Evolutionary conservation across 2,888 invertebrate genomes (phyloP).

Genomic region (Tolmerus cingulatus): DNA sequence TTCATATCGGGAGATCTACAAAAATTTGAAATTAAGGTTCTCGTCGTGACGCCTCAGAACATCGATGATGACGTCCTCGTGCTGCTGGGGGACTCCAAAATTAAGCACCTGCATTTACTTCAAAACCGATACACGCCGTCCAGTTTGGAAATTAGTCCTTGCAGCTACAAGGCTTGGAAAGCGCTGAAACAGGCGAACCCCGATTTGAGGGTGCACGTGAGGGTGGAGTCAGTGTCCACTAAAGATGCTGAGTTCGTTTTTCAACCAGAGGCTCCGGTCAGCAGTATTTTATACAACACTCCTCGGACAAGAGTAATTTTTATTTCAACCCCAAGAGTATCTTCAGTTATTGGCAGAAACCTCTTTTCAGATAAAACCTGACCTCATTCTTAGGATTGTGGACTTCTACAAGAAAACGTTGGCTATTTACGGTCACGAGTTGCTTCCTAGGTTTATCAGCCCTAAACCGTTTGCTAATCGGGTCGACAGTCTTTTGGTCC

Average conservation of each 20-base stretch:
- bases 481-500: slow-evolving; percentile 73
- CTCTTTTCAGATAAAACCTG: slow-evolving; percentile 63
- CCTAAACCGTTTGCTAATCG: slow-evolving; percentile 75
- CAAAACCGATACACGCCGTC: slow-evolving; percentile 76
- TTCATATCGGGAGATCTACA: neutral
- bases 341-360: neutral
- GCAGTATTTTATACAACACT: slow-evolving; percentile 71
- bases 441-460: slow-evolving; percentile 72
- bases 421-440: slow-evolving; percentile 73
- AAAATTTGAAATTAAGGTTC: slow-evolving; percentile 63
- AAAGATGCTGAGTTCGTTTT: slow-evolving; percentile 70
- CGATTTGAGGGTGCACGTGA: slow-evolving; percentile 72
- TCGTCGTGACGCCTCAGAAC: slow-evolving; percentile 77
- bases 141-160: slow-evolving; percentile 65
- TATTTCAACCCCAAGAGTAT: neutral
- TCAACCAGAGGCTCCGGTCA: slow-evolving; percentile 75
- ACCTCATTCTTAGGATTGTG: slow-evolving; percentile 66
- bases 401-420: slow-evolving; percentile 72
- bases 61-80: slow-evolving; percentile 76
- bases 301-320: slow-evolving; percentile 67
- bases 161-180: slow-evolving; percentile 65
- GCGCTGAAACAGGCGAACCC: slow-evolving; percentile 68
- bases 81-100: slow-evolving; percentile 69
- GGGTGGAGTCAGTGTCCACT: slow-evolving; percentile 66
- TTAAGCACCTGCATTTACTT: slow-evolving; percentile 74